Conservation (phyloP, 1,140 invertebrate species). For the Bradysia coprophila region DNA sequence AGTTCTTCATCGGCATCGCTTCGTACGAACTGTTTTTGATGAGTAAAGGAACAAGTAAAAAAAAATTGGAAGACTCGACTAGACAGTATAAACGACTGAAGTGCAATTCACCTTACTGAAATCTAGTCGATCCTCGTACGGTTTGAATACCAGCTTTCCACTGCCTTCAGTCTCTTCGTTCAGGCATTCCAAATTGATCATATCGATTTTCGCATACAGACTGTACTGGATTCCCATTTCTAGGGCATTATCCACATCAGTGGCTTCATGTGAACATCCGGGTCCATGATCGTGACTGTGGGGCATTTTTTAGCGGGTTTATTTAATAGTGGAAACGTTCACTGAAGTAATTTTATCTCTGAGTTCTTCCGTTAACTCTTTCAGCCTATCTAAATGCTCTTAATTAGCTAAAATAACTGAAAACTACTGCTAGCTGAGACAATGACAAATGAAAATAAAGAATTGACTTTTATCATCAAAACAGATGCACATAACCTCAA, state of each 20-base stretch:
- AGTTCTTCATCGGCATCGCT: slow-evolving; percentile 90
- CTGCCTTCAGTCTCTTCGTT: slow-evolving; percentile 75
- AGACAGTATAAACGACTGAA: too few relatives aligned
- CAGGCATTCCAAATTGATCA: slow-evolving; percentile 72
- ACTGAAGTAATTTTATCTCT: too few relatives aligned
- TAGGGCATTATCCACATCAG: slow-evolving; percentile 36
- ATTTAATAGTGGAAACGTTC: too few relatives aligned
- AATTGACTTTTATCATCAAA: too few relatives aligned
- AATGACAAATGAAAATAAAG: too few relatives aligned
- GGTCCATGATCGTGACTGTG: slow-evolving; percentile 1
- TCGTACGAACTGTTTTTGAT: slow-evolving; percentile 63
- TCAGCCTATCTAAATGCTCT: too few relatives aligned
- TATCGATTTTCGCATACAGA: slow-evolving; percentile 78
- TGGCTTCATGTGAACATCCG: slow-evolving; percentile 1
- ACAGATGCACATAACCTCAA: too few relatives aligned
- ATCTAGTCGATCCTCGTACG: slow-evolving; percentile 74
- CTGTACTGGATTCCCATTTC: slow-evolving; percentile 75
- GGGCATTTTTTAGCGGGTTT: slow-evolving; percentile 1
- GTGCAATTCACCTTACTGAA: slow-evolving; percentile 39
- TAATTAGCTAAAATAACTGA: too few relatives aligned
- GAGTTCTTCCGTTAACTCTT: too few relatives aligned
- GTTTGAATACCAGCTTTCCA: slow-evolving; percentile 77
- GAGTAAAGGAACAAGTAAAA: too few relatives aligned
- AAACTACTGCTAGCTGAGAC: too few relatives aligned
- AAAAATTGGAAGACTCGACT: too few relatives aligned